Evolutionary conservation across 2,888 invertebrate species (phyloP).

Genomic region (Norana najaformis): DNA sequence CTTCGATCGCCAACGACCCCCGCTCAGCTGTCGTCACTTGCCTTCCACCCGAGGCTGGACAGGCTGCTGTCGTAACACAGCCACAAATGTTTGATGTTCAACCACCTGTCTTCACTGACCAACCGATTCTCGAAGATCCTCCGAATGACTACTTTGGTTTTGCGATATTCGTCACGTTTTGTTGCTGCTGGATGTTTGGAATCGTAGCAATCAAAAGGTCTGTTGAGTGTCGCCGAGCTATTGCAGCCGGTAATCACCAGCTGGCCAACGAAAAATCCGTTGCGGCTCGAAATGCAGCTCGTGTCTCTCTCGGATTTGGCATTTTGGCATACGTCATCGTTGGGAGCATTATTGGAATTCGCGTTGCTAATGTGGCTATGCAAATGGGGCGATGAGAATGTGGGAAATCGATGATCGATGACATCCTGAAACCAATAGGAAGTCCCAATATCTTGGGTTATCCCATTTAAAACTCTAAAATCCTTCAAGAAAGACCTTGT

Average conservation of each 20-base stretch:
- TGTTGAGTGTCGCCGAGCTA: constrained; percentile 37
- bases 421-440: too few relatives aligned
- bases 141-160: constrained; percentile 38
- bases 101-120: not conserved
- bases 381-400: too few relatives aligned
- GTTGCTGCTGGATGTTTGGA: constrained; percentile 43
- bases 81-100: not conserved
- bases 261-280: not conserved
- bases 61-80: not conserved
- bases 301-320: not conserved
- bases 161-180: constrained; percentile 40
- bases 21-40: not conserved
- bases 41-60: not conserved
- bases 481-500: too few relatives aligned
- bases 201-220: constrained; percentile 41
- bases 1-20: not conserved
- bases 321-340: not conserved
- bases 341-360: not conserved
- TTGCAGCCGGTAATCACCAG: constrained; percentile 28
- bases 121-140: constrained; percentile 32
- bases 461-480: too few relatives aligned
- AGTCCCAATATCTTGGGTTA: too few relatives aligned
- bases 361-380: too few relatives aligned
- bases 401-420: too few relatives aligned
- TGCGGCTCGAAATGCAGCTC: not conserved